Evolutionary conservation across 2,888 invertebrate species (phyloP).

Genomic region (Ametastegia equiseti): DNA sequence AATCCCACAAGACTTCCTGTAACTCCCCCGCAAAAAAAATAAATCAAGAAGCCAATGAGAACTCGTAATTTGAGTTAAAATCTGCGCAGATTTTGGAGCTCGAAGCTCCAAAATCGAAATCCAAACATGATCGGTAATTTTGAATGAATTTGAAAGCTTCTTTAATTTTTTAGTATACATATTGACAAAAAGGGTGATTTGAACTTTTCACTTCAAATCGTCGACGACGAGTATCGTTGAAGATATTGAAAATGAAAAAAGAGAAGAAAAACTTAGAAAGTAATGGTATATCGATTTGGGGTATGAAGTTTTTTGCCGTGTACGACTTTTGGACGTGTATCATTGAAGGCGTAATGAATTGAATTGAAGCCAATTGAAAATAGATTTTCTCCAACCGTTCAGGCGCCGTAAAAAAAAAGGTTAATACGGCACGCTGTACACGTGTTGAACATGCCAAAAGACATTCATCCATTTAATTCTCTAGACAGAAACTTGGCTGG

Average conservation of each 20-base stretch:
- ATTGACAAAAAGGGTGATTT: not conserved
- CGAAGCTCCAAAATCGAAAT: not conserved
- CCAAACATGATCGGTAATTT: not conserved
- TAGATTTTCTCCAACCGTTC: constrained; percentile 24
- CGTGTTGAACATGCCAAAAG: constrained; percentile 34
- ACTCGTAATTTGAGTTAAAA: too few species aligned
- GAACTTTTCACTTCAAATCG: not conserved
- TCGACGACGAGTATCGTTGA: not conserved
- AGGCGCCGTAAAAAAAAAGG: not conserved
- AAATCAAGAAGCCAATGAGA: too few species aligned
- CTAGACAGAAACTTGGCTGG: constrained; percentile 22
- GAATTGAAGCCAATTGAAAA: constrained; percentile 37
- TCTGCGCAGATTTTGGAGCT: too few species aligned
- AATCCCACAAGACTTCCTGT: not conserved
- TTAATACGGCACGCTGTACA: constrained; percentile 11
- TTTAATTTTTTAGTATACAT: not conserved
- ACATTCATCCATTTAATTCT: constrained; percentile 41
- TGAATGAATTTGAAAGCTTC: not conserved
- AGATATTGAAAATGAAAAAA: too few species aligned
- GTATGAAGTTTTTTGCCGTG: not conserved
- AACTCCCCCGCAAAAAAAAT: too few species aligned
- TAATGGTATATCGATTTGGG: not conserved
- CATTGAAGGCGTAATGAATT: constrained; percentile 18
- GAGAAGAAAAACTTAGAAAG: not conserved
- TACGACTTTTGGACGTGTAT: constrained; percentile 1